A percentile compares a stretch with the other conserved stretches of the same genome.
phyloP scores from a whole-genome alignment of 1,140 invertebrate species.

The Lepidurus packardi region DNA sequence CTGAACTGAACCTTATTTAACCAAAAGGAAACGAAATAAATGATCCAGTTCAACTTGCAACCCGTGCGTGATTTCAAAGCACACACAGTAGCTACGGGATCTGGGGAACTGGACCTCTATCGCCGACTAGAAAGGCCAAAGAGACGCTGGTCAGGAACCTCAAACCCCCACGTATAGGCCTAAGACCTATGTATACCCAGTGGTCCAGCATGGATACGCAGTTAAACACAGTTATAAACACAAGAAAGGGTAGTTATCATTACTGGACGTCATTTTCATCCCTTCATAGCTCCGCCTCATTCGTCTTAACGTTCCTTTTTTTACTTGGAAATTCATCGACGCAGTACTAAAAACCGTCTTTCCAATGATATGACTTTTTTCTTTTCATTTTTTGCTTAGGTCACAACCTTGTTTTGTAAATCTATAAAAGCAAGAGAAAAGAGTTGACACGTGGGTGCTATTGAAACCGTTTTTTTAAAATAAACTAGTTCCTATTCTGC shows the following conservation, averaged over 20 bases:
- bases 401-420: neutral
- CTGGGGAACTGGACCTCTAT: no score
- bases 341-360: neutral
- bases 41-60: neutral
- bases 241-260: neutral
- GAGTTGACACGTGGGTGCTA: neutral
- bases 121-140: no score
- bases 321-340: neutral
- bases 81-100: neutral
- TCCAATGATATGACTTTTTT: neutral
- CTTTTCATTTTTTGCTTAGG: neutral
- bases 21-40: neutral
- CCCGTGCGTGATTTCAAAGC: conserved; percentile 1
- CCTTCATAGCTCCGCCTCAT: no score
- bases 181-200: neutral
- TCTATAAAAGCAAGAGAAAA: neutral
- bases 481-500: neutral
- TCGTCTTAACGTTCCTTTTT: no score
- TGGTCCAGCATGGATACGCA: neutral
- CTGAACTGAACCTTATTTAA: neutral
- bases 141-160: neutral
- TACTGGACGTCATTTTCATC: no score
- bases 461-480: conserved; percentile 1
- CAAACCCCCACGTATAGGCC: no score
- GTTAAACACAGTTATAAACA: neutral